Conservation (phyloP, 2,113 vertebrate species). For the Machaerirhynchus nigripectus region DNA sequence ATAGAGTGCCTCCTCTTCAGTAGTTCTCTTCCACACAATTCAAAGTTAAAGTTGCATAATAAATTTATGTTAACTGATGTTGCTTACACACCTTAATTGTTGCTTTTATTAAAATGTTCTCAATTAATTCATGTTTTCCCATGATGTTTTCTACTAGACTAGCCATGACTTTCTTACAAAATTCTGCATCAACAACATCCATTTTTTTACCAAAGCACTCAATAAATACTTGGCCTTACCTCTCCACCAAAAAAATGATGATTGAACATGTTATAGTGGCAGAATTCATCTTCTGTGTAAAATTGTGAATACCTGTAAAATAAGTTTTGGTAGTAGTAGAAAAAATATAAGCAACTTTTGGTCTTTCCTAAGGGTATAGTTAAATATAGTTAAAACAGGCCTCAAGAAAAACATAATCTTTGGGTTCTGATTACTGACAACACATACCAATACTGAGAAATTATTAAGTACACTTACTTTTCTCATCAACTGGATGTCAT, state of each 20-base stretch:
- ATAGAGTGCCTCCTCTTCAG: not conserved
- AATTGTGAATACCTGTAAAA: conserved; percentile 91
- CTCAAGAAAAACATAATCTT: not conserved
- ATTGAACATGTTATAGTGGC: conserved; percentile 99
- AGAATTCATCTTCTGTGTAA: conserved; percentile 88
- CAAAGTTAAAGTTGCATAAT: not conserved
- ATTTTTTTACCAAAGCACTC: not conserved
- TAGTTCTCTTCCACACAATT: not conserved
- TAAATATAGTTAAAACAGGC: not conserved
- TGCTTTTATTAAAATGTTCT: not conserved
- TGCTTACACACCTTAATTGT: not conserved
- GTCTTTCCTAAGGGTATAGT: not conserved
- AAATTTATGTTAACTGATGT: not conserved
- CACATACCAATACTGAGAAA: not conserved
- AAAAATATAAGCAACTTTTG: not conserved
- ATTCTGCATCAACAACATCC: not conserved
- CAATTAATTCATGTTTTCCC: not conserved
- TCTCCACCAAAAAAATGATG: conserved; percentile 92
- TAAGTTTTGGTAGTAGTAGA: not conserved
- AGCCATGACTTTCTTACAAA: not conserved
- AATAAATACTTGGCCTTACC: conserved; percentile 73
- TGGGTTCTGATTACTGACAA: not conserved
- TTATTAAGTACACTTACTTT: not conserved
- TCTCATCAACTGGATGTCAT: not conserved
- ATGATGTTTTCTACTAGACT: not conserved